Evolutionary conservation across 2,113 vertebrate genomes (phyloP), one percentile per base, ranked within the genome.

Genomic region (Macheiramphus alcinus): DNA sequence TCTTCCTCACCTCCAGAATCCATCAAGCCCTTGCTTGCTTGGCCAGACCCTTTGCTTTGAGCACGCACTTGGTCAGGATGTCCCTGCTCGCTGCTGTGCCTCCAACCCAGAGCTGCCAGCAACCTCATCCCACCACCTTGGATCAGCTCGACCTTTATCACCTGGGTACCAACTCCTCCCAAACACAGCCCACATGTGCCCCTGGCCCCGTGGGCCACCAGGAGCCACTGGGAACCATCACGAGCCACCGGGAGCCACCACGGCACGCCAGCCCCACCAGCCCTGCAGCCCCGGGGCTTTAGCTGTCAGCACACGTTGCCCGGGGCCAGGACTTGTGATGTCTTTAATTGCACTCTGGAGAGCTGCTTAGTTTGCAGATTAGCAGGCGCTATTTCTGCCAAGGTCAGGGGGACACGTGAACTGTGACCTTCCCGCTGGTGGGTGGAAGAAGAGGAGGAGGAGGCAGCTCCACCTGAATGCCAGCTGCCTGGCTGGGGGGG

Each of bases 331-430:
- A 89, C 84, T 70, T 94, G 71, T 96, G 94, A 96, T 96, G 85
- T 90, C 86, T 79, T 93, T 88, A 97, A 97, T 42, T 96, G 92
- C 79, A 80, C 66, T 25, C 62, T 43, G 74, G 72, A 94, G 93
- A 97, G 95, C 96, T 90, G 75, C 96, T 97, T 97, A 97, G 12
- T 29, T 8, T 29, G 42, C 62, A 86, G 97, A 94, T 97, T 96
- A 97, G 78, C 0, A 0, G 63, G 48, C 0, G 22, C 95, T 97
- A 97, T 96, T 97, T 93, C 93, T 94, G 91, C 81, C 89, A 34
- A 93, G 92, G 93, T 91, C 90, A 11, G 50, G 75, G 62, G 82
- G 90, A 89, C 93, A 91, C 91, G 74, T 94, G 95, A 94, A 91
- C 96, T 88, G 96, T 74, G 80, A 95, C 82, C 90, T 96, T 91